Evolutionary conservation across 2,888 invertebrate genomes (phyloP), one percentile per base, ranked within the genome.

Genomic region (Drosophila limbata): DNA sequence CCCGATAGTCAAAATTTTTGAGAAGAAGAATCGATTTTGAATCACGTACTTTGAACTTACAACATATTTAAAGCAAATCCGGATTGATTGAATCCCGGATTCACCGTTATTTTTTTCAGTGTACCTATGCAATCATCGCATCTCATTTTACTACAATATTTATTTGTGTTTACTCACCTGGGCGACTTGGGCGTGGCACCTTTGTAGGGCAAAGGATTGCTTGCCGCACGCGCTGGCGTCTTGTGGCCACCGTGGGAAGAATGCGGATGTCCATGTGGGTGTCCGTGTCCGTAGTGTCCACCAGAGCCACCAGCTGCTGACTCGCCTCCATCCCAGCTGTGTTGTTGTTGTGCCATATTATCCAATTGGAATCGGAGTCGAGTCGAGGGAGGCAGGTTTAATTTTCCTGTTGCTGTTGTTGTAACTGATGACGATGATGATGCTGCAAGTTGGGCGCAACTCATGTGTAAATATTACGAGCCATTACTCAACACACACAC

Each of bases 141-240:
- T 31, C 31, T 50, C 19, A 40, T 13, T n/a, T 42, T 11, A 17
- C 17, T 44, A 17, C 9, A 4, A 1, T 13, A 21, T 35, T 28
- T 11, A 19, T 15, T 42, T 55, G 35, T 45, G 21, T 47, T 28
- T 44, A 69, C 77, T 79, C 81, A 92, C 93, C 92, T 91, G 65
- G 91, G 88, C 55, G 91, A 88, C 67, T 91, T 92, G 52, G 92
- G 91, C 69, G 89, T 90, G 67, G 88, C 84, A n/a, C 84, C 89
- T 57, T 90, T 91, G 33, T 88, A 90, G 52, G 91, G 91, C 71
- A 89, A 64, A 21, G 90, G 90, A 69, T 91, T 91, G 63, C 91
- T 87, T 35, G 80, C 74, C 1, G 90, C 79, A 10, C 91, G 74
- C 0, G 82, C 77, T 15, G 90, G 81, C 13, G 80, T 74, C 66